phyloP scores from a whole-genome alignment of 2,113 vertebrate genomes.

The Leptobrachium ailaonicum region DNA sequence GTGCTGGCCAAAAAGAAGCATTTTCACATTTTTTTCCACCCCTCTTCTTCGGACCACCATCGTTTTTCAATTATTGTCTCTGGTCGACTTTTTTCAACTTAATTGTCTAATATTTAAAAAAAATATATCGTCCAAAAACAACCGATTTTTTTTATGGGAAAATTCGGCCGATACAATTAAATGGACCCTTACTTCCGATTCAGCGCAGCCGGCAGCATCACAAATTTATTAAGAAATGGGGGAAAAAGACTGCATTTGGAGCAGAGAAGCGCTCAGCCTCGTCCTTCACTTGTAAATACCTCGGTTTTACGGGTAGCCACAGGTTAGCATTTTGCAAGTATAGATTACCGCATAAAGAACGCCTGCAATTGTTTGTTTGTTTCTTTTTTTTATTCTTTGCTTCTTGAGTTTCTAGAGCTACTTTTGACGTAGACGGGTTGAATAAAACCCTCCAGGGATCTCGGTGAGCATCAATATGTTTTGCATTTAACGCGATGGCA shows the following conservation, averaged over 20 bases:
- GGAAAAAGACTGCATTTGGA: conserved; percentile 3
- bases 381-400: conserved; percentile 14
- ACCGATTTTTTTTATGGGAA: too few relatives aligned
- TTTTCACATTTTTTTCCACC: too few relatives aligned
- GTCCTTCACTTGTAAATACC: conserved; percentile 3
- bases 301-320: conserved; percentile 1
- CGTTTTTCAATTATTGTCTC: too few relatives aligned
- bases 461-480: conserved; percentile 76
- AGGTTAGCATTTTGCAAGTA: conserved; percentile 15
- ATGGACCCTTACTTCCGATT: neutral
- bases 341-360: conserved; percentile 6
- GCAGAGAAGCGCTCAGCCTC: neutral
- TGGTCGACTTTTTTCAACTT: too few relatives aligned
- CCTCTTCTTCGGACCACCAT: too few relatives aligned
- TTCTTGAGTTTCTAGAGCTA: conserved; percentile 61
- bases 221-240: conserved; percentile 1
- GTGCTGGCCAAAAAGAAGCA: too few relatives aligned
- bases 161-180: too few relatives aligned
- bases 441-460: conserved; percentile 73
- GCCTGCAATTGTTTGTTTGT: neutral
- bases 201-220: conserved; percentile 14
- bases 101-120: too few relatives aligned
- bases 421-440: conserved; percentile 71
- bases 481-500: conserved; percentile 79
- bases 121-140: too few relatives aligned